Base-by-base conservation (phyloP, 2,113 vertebrate genomes). In the Sterrhoptilus dennistouni region DNA sequence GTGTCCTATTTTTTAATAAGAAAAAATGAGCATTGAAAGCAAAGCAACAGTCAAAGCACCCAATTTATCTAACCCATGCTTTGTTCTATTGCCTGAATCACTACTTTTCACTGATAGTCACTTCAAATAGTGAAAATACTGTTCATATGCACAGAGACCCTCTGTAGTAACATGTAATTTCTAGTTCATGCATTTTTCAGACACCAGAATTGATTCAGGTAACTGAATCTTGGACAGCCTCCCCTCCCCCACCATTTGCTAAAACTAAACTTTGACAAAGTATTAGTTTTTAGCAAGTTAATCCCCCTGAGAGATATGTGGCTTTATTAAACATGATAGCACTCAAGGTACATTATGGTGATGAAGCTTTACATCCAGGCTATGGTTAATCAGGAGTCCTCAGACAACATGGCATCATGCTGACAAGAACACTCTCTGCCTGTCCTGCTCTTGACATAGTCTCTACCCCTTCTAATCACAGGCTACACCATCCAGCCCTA, bases 271-370 rank as follows among this genome's bases (percentile, higher is more conserved):
- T 56, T 61, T 21, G 33, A 35, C 14, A 24, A 44, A 44, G 6
- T 14, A 47, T 17, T 40, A n/a, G 22, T 47, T 78, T 75, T 71
- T 54, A 60, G 31, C 49, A 83, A 68, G 61, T 60, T 16, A 45
- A 57, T 21, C 8, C 42, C 33, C 28, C 6, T 14, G 25, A 71
- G 28, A 54, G 27, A 38, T 15, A 42, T 0, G 2, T 42, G n/a
- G 40, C 29, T 83, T 69, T 61, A 53, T 63, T 21, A 36, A 78
- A 49, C 24, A 8, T 5, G 25, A 1, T 12, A 53, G 74, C 23
- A 21, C 15, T 63, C 24, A 24, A 54, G 31, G n/a, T 13, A 8
- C 5, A 8, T 38, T 52, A 0, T 6, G 13, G 12, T 59, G 28
- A 49, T 31, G 59, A 72, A 74, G 35, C 2, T 70, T 57, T 54